Conservation (phyloP, 2,888 invertebrate species). For the Pristionchus japonicus region DNA sequence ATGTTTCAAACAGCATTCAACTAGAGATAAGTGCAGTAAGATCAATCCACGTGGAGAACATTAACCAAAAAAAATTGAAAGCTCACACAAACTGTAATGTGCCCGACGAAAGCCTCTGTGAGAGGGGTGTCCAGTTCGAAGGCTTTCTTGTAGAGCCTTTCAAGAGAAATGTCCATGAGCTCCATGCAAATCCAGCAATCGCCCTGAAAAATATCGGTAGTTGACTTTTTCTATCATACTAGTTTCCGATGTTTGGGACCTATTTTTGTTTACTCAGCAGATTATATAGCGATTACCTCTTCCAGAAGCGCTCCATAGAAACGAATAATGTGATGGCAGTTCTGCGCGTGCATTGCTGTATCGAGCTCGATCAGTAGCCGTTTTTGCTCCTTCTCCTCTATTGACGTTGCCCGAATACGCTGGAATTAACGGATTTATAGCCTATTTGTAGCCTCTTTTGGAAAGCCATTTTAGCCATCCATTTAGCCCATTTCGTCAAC, state of each 20-base stretch:
- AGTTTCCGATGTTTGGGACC: no score
- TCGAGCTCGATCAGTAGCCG: conserved; percentile 77
- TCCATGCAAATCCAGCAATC: conserved; percentile 99
- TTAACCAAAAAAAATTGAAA: no score
- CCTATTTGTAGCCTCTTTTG: no score
- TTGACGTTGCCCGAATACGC: conserved; percentile 77
- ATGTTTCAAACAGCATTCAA: no score
- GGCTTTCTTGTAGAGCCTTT: conserved; percentile 96
- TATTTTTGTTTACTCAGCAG: no score
- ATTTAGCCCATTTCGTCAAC: no score
- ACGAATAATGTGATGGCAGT: conserved; percentile 68
- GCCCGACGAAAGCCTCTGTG: conserved; percentile 94
- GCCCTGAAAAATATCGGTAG: no score
- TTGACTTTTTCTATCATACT: no score
- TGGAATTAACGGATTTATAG: conserved; percentile 68
- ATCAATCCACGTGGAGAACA: no score
- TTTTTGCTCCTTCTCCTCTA: conserved; percentile 76
- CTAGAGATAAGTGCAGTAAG: no score
- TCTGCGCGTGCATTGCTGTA: conserved; percentile 77
- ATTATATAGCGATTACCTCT: no score
- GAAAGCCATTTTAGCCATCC: no score
- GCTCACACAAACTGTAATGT: conserved; percentile 90
- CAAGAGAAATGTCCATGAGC: conserved; percentile 94
- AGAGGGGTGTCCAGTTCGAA: conserved; percentile 89
- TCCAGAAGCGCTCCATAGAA: background rate